Evolutionary conservation across 2,113 vertebrate species (phyloP).

Genomic region (Blennius ocellaris): DNA sequence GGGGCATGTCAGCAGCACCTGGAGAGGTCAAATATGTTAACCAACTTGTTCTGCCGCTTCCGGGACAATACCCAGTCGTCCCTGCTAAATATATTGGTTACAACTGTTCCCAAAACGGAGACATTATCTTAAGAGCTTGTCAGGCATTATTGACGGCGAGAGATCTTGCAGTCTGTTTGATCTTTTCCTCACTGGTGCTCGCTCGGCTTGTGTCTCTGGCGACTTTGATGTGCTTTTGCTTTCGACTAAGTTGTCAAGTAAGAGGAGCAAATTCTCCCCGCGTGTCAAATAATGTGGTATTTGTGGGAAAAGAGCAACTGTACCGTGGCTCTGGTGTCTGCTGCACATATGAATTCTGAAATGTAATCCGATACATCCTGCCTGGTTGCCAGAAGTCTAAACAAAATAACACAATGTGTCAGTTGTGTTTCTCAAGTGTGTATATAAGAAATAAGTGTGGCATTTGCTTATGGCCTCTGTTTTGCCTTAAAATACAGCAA

Average conservation of each 20-base stretch:
- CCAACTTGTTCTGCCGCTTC: conserved; percentile 78
- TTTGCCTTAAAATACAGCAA: conserved; percentile 17
- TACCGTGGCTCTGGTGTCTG: conserved; percentile 10
- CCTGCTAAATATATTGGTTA: conserved; percentile 51
- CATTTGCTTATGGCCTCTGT: conserved; percentile 10
- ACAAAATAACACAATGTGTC: conserved; percentile 6
- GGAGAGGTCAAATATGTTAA: conserved; percentile 66
- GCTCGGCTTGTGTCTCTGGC: conserved; percentile 9
- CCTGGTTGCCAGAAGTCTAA: neutral
- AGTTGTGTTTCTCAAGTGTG: conserved; percentile 12
- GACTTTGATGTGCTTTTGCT: conserved; percentile 42
- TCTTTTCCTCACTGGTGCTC: conserved; percentile 5
- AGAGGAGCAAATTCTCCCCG: conserved; percentile 3
- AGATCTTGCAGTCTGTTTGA: conserved; percentile 48
- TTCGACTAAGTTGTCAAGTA: conserved; percentile 46
- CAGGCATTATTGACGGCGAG: conserved; percentile 47
- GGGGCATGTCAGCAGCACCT: conserved; percentile 41
- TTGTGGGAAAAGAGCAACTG: conserved; percentile 7
- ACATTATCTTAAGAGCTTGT: conserved; percentile 29
- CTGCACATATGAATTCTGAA: conserved; percentile 3
- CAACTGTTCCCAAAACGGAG: conserved; percentile 42
- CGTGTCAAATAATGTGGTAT: conserved; percentile 24
- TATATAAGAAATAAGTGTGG: conserved; percentile 29
- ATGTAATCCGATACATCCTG: conserved; percentile 27
- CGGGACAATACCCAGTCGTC: conserved; percentile 50